Evolutionary conservation across 2,113 vertebrate genomes (phyloP), one percentile per base, ranked within the genome.

Genomic region (Stegostoma tigrinum): DNA sequence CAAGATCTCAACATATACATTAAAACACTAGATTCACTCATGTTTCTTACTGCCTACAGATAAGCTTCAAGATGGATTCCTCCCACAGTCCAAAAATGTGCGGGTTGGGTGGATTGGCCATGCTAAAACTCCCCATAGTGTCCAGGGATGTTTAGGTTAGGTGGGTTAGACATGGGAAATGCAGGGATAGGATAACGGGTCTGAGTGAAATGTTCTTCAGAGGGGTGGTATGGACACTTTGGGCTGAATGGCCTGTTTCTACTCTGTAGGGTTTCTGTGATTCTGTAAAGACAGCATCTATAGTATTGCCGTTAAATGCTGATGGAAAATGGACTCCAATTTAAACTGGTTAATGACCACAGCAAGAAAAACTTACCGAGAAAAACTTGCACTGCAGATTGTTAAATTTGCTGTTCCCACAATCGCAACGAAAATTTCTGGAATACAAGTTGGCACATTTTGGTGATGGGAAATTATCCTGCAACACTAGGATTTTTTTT

Each of bases 351-450:
- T 38, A 72, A 48, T 6, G 24, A 5, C 94, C 10, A 42, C 19
- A 27, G 42, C 23, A 2, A 38, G n/a, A 15, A 5, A 96, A 96
- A 96, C 99, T 98, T 96, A 99, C 99, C 64, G 98, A 97, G 96
- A 97, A 97, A 67, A 99, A 97, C 96, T 98, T 98, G 97, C 99
- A 99, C 96, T 98, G 97, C 96, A 99, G 97, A 95, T 98, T 98
- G 96, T 98, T 98, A 97, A 99, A 99, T 95, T 98, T 99, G 96
- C 97, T 96, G 95, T 99, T 99, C 96, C 99, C 99, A 97, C 99
- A 99, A 96, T 99, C 99, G 96, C 99, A 99, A 95, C 98, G 97
- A 96, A 99, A 99, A 96, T 99, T 98, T 97, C 99, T 99, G 95
- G 15, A 96, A 97, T 38, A 27, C 70, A 24, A 94, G 64, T 7